A percentile compares a stretch with the other conserved stretches of the same genome.
Evolutionary conservation across 2,888 invertebrate species (phyloP).

Genomic region (Agrotis ipsilon): DNA sequence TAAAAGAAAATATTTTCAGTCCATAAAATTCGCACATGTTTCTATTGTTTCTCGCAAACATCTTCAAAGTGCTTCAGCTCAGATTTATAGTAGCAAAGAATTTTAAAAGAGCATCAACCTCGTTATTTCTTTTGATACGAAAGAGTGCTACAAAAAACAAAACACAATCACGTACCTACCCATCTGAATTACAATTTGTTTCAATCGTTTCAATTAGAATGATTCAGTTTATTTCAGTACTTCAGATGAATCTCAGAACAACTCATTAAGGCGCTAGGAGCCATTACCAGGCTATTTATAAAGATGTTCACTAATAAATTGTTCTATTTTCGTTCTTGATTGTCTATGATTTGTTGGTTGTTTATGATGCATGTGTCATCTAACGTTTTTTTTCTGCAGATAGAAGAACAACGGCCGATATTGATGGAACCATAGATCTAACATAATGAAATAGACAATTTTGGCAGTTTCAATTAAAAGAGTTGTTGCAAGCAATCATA

Average conservation of each 20-base stretch:
- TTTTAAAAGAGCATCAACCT: conserved; percentile 46
- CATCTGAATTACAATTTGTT: conserved; percentile 45
- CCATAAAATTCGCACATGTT: conserved; percentile 3
- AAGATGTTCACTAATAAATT: conserved; percentile 53
- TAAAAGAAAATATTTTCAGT: background rate
- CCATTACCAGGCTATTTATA: conserved; percentile 62
- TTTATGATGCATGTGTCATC: conserved; percentile 43
- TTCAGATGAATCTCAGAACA: conserved; percentile 41
- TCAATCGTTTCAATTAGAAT: conserved; percentile 52
- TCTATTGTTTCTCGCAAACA: conserved; percentile 17
- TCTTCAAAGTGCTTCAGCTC: conserved; percentile 6
- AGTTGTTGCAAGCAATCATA: too few species aligned
- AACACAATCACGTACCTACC: conserved; percentile 36
- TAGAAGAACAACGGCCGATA: background rate
- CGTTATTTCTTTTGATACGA: conserved; percentile 25
- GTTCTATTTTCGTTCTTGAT: conserved; percentile 63
- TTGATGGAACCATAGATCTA: background rate
- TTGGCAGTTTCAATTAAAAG: background rate
- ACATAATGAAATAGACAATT: background rate
- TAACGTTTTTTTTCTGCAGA: background rate
- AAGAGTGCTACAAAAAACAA: conserved; percentile 38
- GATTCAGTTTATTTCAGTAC: conserved; percentile 47
- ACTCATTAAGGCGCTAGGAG: conserved; percentile 49
- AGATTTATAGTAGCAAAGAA: conserved; percentile 14
- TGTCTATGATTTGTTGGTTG: conserved; percentile 54